phyloP scores from a whole-genome alignment of 2,888 invertebrate genomes.

The Kuschelorhynchus macadamiae region DNA sequence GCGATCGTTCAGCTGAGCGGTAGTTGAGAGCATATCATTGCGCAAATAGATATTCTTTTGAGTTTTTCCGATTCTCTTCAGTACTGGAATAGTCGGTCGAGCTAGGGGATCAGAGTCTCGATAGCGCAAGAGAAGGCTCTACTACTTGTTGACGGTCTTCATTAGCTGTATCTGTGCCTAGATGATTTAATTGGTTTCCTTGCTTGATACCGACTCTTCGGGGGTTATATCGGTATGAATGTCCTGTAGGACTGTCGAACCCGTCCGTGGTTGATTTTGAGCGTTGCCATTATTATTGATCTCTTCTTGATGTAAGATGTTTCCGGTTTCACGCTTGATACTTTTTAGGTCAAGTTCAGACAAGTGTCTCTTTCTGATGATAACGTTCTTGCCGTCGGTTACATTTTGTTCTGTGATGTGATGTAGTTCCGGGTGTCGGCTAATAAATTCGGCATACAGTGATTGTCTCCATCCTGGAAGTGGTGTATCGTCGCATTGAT shows the following conservation, averaged over 20 bases:
- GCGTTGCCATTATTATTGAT: background rate
- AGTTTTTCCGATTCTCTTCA: background rate
- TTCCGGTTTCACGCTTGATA: background rate
- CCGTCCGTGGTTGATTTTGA: background rate
- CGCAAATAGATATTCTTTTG: background rate
- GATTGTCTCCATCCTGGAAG: background rate
- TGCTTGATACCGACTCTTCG: background rate
- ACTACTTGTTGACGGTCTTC: background rate
- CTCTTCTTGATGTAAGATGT: background rate
- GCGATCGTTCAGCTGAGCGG: background rate
- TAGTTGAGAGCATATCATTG: background rate
- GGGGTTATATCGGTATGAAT: background rate
- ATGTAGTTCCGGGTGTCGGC: conserved; percentile 11
- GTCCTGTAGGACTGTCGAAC: background rate
- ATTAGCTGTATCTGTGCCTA: background rate
- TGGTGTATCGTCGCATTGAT: background rate
- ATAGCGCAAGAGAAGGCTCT: background rate
- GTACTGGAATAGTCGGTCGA: background rate
- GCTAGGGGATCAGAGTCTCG: background rate
- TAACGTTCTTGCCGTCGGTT: background rate
- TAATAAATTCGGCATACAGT: conserved; percentile 8
- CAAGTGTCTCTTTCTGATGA: background rate
- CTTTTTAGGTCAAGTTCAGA: background rate
- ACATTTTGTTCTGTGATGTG: background rate
- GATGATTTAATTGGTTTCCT: background rate